phyloP scores from a whole-genome alignment of 37 sponge, comb jelly and placozoan genomes.

The Haliclona indistincta region DNA sequence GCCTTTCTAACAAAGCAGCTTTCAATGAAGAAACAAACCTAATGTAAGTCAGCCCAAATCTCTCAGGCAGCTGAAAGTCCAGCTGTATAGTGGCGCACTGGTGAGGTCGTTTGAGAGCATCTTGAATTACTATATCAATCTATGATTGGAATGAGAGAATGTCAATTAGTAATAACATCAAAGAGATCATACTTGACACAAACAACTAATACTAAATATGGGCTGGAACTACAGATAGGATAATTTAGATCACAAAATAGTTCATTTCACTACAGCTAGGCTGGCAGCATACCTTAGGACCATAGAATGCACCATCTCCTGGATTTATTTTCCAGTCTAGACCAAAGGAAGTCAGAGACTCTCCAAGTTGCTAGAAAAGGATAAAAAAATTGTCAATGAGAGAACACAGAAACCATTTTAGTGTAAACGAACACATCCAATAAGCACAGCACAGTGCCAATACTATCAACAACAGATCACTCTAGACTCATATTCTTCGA shows the following conservation, averaged over 20 bases:
- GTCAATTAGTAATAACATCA: not conserved
- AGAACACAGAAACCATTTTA: conserved; percentile 5
- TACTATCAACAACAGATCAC: not conserved
- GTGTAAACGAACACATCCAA: no score
- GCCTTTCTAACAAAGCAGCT: no score
- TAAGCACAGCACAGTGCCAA: not conserved
- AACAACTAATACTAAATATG: not conserved
- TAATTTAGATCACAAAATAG: not conserved
- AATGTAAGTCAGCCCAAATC: conserved; percentile 78
- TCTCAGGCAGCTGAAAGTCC: conserved; percentile 94
- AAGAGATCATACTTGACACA: not conserved
- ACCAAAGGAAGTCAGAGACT: conserved; percentile 85
- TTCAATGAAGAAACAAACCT: no score
- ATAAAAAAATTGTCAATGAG: not conserved
- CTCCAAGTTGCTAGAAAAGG: conserved; percentile 61
- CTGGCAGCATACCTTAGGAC: conserved; percentile 91
- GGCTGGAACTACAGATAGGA: not conserved
- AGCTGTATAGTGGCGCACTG: conserved; percentile 99
- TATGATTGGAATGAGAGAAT: conserved; percentile 5
- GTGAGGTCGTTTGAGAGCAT: conserved; percentile 91
- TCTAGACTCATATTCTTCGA: no score
- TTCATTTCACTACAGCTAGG: not conserved
- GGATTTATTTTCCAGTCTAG: conserved; percentile 91
- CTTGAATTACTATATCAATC: conserved; percentile 92
- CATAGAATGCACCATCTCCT: conserved; percentile 99